These are phyloP conservation scores for Mola mola DNA, from an alignment of 2,113 vertebrate species.

Conservation along the genomic window DNA sequence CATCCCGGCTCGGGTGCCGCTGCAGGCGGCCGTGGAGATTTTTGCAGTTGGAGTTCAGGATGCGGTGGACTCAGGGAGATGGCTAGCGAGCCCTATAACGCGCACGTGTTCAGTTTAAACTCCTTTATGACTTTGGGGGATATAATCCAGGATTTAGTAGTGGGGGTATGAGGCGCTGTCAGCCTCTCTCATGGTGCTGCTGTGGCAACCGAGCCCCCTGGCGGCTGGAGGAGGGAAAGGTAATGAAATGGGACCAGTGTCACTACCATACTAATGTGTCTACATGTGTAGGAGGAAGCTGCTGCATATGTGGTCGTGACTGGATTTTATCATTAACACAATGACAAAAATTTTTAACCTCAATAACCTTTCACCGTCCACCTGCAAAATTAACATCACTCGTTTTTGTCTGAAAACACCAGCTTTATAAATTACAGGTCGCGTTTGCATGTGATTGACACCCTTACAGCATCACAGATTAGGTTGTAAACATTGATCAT, in stretches of 20 bases:
- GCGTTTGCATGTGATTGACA: constrained; percentile 63
- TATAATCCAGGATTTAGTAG: constrained; percentile 87
- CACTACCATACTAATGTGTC: constrained; percentile 72
- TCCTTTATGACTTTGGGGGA: constrained; percentile 83
- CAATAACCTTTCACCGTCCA: constrained; percentile 64
- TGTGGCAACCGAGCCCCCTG: constrained; percentile 79
- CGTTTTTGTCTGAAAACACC: constrained; percentile 48
- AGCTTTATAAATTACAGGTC: constrained; percentile 28
- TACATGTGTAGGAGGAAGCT: constrained; percentile 55
- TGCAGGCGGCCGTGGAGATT: constrained; percentile 82
- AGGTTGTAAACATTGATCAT: too few species aligned
- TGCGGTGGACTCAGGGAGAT: constrained; percentile 85
- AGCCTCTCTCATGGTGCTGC: constrained; percentile 61
- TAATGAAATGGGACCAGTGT: constrained; percentile 77
- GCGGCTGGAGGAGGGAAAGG: constrained; percentile 88
- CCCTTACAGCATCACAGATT: constrained; percentile 11
- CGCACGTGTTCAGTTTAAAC: constrained; percentile 88
- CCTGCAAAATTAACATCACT: constrained; percentile 73
- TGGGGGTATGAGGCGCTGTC: constrained; percentile 81
- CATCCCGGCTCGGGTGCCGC: constrained; percentile 81
- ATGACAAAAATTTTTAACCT: constrained; percentile 53
- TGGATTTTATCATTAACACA: constrained; percentile 65
- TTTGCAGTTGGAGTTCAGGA: constrained; percentile 88
- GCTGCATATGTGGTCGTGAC: constrained; percentile 44
- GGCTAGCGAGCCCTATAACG: constrained; percentile 81